Conservation (phyloP, 2,888 invertebrate genomes). For the Himalopsyche anomala region DNA sequence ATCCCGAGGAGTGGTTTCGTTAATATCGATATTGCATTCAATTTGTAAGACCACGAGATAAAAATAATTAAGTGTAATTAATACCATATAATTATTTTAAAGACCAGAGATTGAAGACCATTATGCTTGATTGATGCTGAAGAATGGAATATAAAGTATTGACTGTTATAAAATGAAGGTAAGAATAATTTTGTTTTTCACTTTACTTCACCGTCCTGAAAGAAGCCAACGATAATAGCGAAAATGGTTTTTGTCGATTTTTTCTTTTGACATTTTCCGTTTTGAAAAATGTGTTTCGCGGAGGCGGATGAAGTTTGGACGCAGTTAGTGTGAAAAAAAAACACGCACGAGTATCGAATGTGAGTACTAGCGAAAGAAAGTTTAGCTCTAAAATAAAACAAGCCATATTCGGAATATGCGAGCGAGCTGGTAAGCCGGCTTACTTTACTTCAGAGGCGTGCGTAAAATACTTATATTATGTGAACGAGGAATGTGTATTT, state of each 20-base stretch:
- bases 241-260: not conserved
- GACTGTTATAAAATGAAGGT: no score
- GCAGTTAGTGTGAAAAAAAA: conserved; percentile 50
- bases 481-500: no score
- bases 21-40: no score
- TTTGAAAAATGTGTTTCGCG: conserved; percentile 44
- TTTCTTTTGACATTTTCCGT: conserved; percentile 4
- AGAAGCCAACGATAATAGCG: conserved; percentile 19
- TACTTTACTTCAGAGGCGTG: not conserved
- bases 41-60: no score
- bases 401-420: conserved; percentile 55
- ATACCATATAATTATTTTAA: no score
- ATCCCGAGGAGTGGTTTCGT: no score
- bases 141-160: no score
- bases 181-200: not conserved
- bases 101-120: no score
- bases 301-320: conserved; percentile 50
- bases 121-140: no score
- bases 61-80: no score
- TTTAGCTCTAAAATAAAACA: conserved; percentile 51
- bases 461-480: not conserved
- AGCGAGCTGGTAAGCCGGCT: conserved; percentile 47
- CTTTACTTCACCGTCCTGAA: not conserved
- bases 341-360: conserved; percentile 50
- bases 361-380: conserved; percentile 36